Percentiles rank a stretch among this genome's conserved stretches.
phyloP scores from a whole-genome alignment of 2,888 invertebrate species.

The Acanthosepion lycidas region DNA sequence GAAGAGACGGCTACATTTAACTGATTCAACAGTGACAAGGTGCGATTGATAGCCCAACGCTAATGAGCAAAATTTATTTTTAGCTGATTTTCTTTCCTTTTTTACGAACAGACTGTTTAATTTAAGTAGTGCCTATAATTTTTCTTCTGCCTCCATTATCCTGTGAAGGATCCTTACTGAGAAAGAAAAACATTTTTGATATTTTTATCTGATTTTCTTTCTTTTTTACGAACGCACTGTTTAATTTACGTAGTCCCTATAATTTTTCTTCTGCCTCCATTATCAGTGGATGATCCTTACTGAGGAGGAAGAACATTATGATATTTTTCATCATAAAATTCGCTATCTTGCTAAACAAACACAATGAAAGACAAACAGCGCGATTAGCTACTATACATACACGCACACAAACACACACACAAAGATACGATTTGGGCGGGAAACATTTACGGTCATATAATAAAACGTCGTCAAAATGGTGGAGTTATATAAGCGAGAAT shows the following conservation, averaged over 20 bases:
- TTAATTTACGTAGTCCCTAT: too few relatives aligned
- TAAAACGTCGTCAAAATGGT: neutral
- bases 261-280: neutral
- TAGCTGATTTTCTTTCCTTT: too few relatives aligned
- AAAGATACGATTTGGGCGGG: neutral
- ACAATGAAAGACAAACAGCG: neutral
- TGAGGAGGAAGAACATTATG: neutral
- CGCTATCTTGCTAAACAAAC: neutral
- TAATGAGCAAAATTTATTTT: too few relatives aligned
- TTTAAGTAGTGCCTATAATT: neutral
- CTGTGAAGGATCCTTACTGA: fast-evolving
- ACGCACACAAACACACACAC: neutral
- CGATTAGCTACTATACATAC: neutral
- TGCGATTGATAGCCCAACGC: too few relatives aligned
- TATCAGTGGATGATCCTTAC: neutral
- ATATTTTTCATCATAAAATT: neutral
- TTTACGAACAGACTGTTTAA: too few relatives aligned
- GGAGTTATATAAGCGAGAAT: neutral
- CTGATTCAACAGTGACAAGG: too few relatives aligned
- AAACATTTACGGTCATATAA: neutral
- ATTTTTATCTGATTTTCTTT: neutral
- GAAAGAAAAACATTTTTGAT: neutral
- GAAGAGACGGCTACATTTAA: too few relatives aligned
- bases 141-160: neutral
- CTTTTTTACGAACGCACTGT: too few relatives aligned